Evolutionary conservation across 2,113 vertebrate genomes (phyloP).

Genomic region (Myiagra hebetior): DNA sequence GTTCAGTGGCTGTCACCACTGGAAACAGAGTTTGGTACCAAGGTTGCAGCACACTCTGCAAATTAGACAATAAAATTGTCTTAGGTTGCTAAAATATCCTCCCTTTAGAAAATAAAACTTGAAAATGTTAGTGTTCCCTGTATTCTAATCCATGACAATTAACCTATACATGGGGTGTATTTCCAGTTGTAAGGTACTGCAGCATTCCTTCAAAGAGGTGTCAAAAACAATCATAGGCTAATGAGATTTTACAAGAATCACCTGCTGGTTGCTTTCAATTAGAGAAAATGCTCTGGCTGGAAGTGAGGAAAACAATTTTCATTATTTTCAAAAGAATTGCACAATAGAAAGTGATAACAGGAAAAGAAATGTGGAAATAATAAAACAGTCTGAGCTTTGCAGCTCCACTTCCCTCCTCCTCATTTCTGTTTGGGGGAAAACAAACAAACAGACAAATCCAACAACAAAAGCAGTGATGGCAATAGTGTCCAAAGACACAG

Average conservation of each 20-base stretch:
- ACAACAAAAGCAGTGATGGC: neutral
- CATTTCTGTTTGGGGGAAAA: neutral
- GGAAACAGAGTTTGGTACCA: neutral
- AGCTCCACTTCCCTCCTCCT: neutral
- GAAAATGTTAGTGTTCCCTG: neutral
- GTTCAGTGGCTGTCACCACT: neutral
- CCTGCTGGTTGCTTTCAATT: slow-evolving; percentile 46
- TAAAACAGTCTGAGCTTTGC: neutral
- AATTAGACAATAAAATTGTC: neutral
- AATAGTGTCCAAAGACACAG: neutral
- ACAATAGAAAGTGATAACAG: neutral
- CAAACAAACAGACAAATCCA: neutral
- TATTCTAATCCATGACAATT: neutral
- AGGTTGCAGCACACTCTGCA: neutral
- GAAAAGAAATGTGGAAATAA: neutral
- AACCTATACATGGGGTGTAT: neutral
- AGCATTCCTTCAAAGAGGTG: slow-evolving; percentile 25
- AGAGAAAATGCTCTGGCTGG: slow-evolving; percentile 11
- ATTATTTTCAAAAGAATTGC: neutral
- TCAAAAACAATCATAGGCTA: slow-evolving; percentile 36
- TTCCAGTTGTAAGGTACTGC: neutral
- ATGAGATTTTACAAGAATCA: slow-evolving; percentile 31
- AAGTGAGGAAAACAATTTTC: neutral
- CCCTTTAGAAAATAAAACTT: neutral
- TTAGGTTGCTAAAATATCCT: neutral